Percentiles rank a stretch among this genome's conserved stretches.
Evolutionary conservation across 2,888 invertebrate species (phyloP).

Genomic region (Adelognathus sp.): DNA sequence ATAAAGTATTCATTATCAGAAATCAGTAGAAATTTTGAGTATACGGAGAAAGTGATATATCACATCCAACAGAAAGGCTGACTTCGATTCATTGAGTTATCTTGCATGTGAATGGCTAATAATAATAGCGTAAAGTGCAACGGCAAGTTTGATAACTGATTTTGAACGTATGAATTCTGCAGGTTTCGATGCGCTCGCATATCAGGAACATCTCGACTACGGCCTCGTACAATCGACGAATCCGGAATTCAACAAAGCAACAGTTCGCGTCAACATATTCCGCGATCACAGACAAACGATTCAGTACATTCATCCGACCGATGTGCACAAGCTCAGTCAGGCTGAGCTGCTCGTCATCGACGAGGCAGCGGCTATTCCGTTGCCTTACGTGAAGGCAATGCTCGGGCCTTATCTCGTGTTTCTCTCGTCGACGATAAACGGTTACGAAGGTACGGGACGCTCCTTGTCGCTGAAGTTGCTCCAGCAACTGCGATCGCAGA

Average conservation of each 20-base stretch:
- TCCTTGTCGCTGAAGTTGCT: conserved; percentile 97
- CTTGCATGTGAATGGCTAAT: too few relatives aligned
- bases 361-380: conserved; percentile 99
- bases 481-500: conserved; percentile 90
- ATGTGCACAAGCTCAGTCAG: conserved; percentile 93
- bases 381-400: conserved; percentile 94
- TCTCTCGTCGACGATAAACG: conserved; percentile 98
- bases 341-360: conserved; percentile 98
- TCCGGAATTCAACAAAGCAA: conserved; percentile 97
- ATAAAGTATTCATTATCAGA: too few relatives aligned
- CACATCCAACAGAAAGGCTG: too few relatives aligned
- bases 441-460: conserved; percentile 99
- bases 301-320: conserved; percentile 97
- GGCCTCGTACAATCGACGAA: conserved; percentile 97
- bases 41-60: too few relatives aligned
- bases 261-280: conserved; percentile 95
- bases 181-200: conserved; percentile 92
- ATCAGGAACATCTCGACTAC: conserved; percentile 98
- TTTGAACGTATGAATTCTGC: background rate
- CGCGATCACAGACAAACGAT: conserved; percentile 96
- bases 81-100: too few relatives aligned
- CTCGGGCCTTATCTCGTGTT: conserved; percentile 96
- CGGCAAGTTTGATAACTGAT: background rate
- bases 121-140: background rate
- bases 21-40: too few relatives aligned